Conservation (phyloP, 2,888 invertebrate genomes). For the Glyphotaelius pellucidus region DNA sequence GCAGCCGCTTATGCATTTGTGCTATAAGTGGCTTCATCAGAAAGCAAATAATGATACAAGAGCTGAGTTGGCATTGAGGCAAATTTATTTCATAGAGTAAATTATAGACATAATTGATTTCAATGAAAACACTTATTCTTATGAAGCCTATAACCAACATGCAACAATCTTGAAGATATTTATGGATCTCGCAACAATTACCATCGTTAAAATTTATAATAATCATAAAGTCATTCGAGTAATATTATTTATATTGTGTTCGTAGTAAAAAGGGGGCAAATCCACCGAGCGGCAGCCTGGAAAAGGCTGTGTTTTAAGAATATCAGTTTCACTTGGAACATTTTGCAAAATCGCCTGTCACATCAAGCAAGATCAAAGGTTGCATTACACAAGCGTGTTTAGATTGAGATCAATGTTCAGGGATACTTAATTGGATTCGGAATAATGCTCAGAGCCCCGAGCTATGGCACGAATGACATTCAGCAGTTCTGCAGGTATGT, state of each 20-base stretch:
- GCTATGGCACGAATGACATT: neutral
- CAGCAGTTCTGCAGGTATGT: neutral
- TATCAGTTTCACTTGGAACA: neutral
- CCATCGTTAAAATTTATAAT: neutral
- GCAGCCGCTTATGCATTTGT: neutral
- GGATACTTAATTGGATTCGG: neutral
- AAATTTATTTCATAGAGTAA: neutral
- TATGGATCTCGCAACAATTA: neutral
- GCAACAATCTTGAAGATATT: neutral
- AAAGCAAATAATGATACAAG: neutral
- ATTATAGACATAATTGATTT: neutral
- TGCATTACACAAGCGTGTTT: neutral
- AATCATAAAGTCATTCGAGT: neutral
- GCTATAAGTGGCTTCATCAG: neutral
- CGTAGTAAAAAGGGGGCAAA: neutral
- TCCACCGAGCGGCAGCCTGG: neutral
- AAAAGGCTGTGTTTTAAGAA: neutral
- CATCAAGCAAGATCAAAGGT: neutral
- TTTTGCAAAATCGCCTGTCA: neutral
- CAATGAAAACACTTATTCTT: neutral
- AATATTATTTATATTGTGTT: neutral
- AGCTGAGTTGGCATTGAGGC: neutral
- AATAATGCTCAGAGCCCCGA: neutral
- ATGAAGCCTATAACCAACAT: neutral
- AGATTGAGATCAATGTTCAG: neutral